phyloP scores from a whole-genome alignment of 2,888 invertebrate species.

The Synergus laeviventris region DNA sequence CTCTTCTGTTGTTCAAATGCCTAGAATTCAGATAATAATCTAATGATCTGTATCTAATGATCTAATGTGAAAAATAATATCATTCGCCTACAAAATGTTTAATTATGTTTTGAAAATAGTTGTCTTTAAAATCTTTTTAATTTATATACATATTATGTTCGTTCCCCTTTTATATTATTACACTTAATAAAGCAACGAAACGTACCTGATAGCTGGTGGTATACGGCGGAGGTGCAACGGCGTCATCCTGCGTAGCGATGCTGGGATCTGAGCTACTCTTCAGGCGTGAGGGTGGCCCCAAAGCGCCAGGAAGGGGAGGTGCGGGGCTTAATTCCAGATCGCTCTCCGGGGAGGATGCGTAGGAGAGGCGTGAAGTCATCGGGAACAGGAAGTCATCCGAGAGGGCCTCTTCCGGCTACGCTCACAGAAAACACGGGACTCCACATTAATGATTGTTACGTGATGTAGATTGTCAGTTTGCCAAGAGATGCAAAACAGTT shows the following conservation, averaged over 20 bases:
- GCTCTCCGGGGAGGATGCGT: conserved; percentile 97
- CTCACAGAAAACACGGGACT: conserved; percentile 69
- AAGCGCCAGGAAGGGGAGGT: conserved; percentile 80
- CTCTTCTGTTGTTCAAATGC: conserved; percentile 55
- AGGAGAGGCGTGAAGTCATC: conserved; percentile 96
- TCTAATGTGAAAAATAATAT: background rate
- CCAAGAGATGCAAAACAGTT: conserved; percentile 33
- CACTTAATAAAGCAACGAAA: conserved; percentile 22
- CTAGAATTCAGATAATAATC: conserved; percentile 27
- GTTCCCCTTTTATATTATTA: background rate
- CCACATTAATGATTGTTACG: conserved; percentile 60
- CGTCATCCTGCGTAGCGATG: conserved; percentile 93
- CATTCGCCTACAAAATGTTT: background rate
- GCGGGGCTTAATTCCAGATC: conserved; percentile 92
- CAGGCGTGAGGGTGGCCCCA: conserved; percentile 80
- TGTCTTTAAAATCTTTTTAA: too few relatives aligned
- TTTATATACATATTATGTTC: too few relatives aligned
- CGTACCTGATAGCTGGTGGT: conserved; percentile 78
- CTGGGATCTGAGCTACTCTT: conserved; percentile 92
- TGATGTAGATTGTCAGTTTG: conserved; percentile 40
- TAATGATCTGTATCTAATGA: too few relatives aligned
- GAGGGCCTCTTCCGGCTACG: conserved; percentile 95
- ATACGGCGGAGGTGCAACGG: conserved; percentile 90
- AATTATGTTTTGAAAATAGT: too few relatives aligned
- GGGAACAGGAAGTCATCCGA: conserved; percentile 99